A percentile compares a stretch with the other conserved stretches of the same genome.
phyloP scores from a whole-genome alignment of 2,888 invertebrate species.

The Cremastinae sp. region DNA sequence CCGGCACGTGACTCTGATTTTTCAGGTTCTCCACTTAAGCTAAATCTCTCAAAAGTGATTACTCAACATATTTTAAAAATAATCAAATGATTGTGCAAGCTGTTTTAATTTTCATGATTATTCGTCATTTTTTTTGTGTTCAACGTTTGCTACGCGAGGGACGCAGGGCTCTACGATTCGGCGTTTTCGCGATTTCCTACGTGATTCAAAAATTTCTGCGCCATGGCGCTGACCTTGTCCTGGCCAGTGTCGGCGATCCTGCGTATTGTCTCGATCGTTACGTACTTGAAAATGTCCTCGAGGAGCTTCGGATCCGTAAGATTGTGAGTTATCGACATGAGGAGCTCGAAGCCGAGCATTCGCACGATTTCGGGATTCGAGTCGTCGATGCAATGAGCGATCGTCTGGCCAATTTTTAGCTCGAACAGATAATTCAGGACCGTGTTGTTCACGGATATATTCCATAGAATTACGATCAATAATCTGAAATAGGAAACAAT shows the following conservation, averaged over 20 bases:
- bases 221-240: conserved; percentile 61
- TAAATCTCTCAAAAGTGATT: too few species aligned
- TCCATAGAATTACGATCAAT: conserved; percentile 77
- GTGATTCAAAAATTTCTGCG: conserved; percentile 64
- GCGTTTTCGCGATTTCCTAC: conserved; percentile 7
- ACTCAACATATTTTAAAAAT: too few species aligned
- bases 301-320: conserved; percentile 60
- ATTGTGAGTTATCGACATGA: conserved; percentile 71
- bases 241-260: conserved; percentile 57
- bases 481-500: conserved; percentile 68
- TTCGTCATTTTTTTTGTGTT: too few species aligned
- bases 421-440: conserved; percentile 73
- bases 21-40: too few species aligned
- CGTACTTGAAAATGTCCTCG: conserved; percentile 45
- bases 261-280: conserved; percentile 67
- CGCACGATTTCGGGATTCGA: conserved; percentile 65
- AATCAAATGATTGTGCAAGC: too few species aligned
- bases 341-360: conserved; percentile 66
- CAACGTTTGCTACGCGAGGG: too few species aligned
- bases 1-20: too few species aligned
- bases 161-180: neutral
- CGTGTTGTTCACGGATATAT: conserved; percentile 77
- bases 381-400: conserved; percentile 67
- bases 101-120: too few species aligned
- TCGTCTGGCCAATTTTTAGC: conserved; percentile 64